Conservation (phyloP, 1,140 invertebrate species). For the Ceratoteleas bidentatus region DNA sequence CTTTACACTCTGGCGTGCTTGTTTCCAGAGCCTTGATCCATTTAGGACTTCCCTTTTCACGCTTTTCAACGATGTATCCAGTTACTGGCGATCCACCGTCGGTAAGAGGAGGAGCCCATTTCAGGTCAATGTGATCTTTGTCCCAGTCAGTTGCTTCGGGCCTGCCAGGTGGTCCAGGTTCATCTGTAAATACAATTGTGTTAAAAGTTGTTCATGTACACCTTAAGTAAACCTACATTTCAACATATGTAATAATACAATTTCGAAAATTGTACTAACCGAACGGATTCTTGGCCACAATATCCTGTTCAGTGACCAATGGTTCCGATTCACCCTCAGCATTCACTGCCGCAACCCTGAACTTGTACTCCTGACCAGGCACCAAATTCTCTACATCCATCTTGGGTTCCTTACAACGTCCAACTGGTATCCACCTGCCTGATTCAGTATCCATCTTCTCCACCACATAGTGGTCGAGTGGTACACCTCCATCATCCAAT, state of each 20-base stretch:
- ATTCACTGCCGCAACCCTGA: conserved; percentile 97
- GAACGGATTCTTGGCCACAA: conserved; percentile 98
- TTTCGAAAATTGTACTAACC: conserved; percentile 84
- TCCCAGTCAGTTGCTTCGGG: conserved; percentile 97
- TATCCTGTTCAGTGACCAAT: conserved; percentile 91
- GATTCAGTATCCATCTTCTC: conserved; percentile 94
- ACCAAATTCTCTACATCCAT: conserved; percentile 92
- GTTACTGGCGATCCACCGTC: conserved; percentile 97
- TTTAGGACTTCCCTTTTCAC: conserved; percentile 90
- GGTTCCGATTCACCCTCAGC: conserved; percentile 97
- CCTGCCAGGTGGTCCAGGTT: conserved; percentile 93
- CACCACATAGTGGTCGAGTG: conserved; percentile 94
- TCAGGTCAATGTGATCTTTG: conserved; percentile 95
- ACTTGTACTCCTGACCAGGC: conserved; percentile 97
- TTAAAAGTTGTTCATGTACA: no score
- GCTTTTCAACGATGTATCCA: conserved; percentile 96
- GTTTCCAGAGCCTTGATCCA: conserved; percentile 94
- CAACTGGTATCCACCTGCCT: conserved; percentile 92
- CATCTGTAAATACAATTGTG: conserved; percentile 84
- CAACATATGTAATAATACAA: no score
- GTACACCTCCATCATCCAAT: conserved; percentile 93
- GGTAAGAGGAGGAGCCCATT: conserved; percentile 93
- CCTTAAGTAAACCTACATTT: conserved; percentile 16
- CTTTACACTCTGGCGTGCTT: conserved; percentile 89
- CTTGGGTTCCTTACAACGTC: conserved; percentile 90